These are phyloP conservation scores for Leuctra nigra DNA, from an alignment of 2,888 invertebrate species.

Conservation along the genomic window DNA sequence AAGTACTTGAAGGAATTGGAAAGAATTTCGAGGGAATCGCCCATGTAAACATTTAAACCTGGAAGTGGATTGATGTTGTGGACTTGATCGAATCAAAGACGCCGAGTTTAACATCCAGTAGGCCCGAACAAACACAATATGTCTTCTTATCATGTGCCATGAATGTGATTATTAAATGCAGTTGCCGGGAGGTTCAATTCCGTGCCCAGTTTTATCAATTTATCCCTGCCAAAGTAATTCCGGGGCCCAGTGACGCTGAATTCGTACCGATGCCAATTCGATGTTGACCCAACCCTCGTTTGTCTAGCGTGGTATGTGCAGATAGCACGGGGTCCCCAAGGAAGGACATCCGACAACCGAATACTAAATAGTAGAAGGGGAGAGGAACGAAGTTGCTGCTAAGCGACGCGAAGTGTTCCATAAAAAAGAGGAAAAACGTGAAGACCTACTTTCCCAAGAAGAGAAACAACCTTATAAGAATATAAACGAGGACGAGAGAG, in stretches of 20 bases:
- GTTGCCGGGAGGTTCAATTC: slow-evolving; percentile 4
- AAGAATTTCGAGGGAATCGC: too few relatives aligned
- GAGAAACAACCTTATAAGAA: slow-evolving; percentile 5
- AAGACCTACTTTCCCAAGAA: background rate
- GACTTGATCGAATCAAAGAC: too few relatives aligned
- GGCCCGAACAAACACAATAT: background rate
- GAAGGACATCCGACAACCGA: slow-evolving; percentile 1
- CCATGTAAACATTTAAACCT: too few relatives aligned
- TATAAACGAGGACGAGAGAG: slow-evolving; percentile 8
- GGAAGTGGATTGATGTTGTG: too few relatives aligned
- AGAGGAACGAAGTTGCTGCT: background rate
- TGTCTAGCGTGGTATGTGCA: slow-evolving; percentile 17
- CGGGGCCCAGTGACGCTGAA: background rate
- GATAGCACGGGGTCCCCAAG: slow-evolving; percentile 18
- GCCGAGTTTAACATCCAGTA: too few relatives aligned
- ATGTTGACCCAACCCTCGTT: slow-evolving; percentile 22
- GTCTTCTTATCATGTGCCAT: background rate
- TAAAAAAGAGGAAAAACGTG: background rate
- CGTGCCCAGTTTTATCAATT: slow-evolving; percentile 23
- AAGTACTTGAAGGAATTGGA: too few relatives aligned
- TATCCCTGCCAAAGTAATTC: slow-evolving; percentile 20
- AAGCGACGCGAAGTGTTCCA: background rate
- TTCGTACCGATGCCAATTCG: slow-evolving; percentile 19
- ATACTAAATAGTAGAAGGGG: slow-evolving; percentile 6
- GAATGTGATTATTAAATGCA: slow-evolving; percentile 15